Evolutionary conservation across 2,113 vertebrate species (phyloP).

Genomic region (Sprattus sprattus): DNA sequence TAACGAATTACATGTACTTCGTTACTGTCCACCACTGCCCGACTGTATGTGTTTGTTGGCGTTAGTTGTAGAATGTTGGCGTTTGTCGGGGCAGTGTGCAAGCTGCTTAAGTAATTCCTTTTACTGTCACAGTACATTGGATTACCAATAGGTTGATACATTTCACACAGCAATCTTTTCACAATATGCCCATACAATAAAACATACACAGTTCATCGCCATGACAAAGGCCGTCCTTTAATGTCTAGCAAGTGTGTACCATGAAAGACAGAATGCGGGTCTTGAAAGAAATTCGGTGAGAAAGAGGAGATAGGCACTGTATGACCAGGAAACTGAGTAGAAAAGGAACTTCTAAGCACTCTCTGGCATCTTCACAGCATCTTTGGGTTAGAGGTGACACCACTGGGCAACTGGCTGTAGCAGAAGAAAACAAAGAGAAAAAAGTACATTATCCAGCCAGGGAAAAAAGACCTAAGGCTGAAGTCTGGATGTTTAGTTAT

Average conservation of each 20-base stretch:
- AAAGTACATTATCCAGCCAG: background rate
- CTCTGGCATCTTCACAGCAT: slow-evolving; percentile 94
- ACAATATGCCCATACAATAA: too few species aligned
- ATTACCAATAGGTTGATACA: too few species aligned
- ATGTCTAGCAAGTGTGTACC: slow-evolving; percentile 52
- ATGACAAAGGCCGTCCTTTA: background rate
- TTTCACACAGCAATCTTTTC: too few species aligned
- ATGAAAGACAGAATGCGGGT: slow-evolving; percentile 86
- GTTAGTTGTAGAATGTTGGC: too few species aligned
- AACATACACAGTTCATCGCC: background rate
- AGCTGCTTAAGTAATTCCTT: background rate
- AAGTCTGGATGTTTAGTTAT: background rate
- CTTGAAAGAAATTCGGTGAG: slow-evolving; percentile 86
- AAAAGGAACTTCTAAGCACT: slow-evolving; percentile 95
- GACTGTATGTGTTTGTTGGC: too few species aligned
- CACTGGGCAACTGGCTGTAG: slow-evolving; percentile 80
- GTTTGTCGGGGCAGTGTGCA: too few species aligned
- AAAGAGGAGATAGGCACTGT: slow-evolving; percentile 90
- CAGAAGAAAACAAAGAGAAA: background rate
- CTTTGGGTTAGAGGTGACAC: slow-evolving; percentile 82
- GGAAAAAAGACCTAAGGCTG: background rate
- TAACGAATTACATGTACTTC: too few species aligned
- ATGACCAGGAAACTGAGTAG: slow-evolving; percentile 89
- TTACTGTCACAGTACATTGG: background rate
- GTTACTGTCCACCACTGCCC: too few species aligned